A percentile compares a stretch with the other conserved stretches of the same genome.
phyloP scores from a whole-genome alignment of 2,113 vertebrate genomes.

The Charina bottae region DNA sequence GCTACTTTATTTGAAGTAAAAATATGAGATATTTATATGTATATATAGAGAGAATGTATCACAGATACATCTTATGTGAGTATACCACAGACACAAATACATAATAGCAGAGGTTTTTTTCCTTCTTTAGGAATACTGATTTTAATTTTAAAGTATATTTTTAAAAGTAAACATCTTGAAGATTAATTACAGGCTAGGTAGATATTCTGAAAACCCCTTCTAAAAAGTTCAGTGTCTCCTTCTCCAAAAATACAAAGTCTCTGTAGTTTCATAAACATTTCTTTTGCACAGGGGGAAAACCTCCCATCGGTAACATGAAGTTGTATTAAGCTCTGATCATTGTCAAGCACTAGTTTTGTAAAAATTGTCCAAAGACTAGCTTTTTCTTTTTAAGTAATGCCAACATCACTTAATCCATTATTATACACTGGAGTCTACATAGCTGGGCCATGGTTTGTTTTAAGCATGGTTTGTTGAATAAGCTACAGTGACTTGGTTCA shows the following conservation, averaged over 20 bases:
- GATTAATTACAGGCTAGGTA: background rate
- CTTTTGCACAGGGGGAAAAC: background rate
- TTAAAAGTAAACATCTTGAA: background rate
- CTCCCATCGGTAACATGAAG: background rate
- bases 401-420: constrained; percentile 25
- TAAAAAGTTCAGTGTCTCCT: background rate
- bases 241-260: background rate
- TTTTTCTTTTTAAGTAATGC: constrained; percentile 32
- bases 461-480: background rate
- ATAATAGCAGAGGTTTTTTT: background rate
- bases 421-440: background rate
- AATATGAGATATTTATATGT: background rate
- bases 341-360: constrained; percentile 29
- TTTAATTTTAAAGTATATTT: background rate
- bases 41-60: background rate
- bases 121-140: background rate
- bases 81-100: background rate
- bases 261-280: background rate
- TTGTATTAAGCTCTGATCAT: background rate
- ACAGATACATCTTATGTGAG: background rate
- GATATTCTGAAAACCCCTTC: background rate
- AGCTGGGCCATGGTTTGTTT: background rate
- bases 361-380: constrained; percentile 15
- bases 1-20: background rate
- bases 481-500: background rate